A percentile compares a stretch with the other conserved stretches of the same genome.
Evolutionary conservation across 35 echinoderm and acorn worm species (phyloP).

Genomic region (Patiria miniata): DNA sequence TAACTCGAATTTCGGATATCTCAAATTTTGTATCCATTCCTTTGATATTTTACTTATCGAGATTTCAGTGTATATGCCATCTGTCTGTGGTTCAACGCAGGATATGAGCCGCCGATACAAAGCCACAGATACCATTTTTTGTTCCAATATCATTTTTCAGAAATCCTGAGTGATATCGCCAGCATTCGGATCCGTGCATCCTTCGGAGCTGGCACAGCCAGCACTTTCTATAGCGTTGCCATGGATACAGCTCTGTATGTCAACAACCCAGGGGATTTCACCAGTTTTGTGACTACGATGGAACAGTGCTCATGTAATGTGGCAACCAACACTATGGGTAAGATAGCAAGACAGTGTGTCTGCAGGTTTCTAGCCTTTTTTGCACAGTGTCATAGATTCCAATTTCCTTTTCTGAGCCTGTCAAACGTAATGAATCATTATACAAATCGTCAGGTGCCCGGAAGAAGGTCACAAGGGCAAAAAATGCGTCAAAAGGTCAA

Average conservation of each 20-base stretch:
- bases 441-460: no score
- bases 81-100: no score
- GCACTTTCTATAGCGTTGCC: conserved; percentile 64
- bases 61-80: no score
- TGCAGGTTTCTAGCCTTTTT: background rate
- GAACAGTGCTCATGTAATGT: conserved; percentile 63
- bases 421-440: no score
- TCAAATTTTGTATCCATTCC: no score
- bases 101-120: no score
- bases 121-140: no score
- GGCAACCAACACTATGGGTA: conserved; percentile 67
- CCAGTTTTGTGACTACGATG: conserved; percentile 44
- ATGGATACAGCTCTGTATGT: conserved; percentile 60
- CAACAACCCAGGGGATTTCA: background rate
- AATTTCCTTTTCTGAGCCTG: background rate
- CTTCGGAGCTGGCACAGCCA: conserved; percentile 70
- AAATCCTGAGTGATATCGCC: conserved; percentile 68
- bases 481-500: no score
- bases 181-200: conserved; percentile 74
- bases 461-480: no score
- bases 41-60: no score
- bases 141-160: conserved; percentile 30
- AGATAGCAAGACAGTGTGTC: background rate
- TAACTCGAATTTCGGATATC: no score
- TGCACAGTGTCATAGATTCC: no score